A percentile compares a stretch with the other conserved stretches of the same genome.
These are phyloP conservation scores for Imbricaverruca yamaguchii DNA, from an alignment of 2,888 invertebrate genomes.

Conservation along the genomic window DNA sequence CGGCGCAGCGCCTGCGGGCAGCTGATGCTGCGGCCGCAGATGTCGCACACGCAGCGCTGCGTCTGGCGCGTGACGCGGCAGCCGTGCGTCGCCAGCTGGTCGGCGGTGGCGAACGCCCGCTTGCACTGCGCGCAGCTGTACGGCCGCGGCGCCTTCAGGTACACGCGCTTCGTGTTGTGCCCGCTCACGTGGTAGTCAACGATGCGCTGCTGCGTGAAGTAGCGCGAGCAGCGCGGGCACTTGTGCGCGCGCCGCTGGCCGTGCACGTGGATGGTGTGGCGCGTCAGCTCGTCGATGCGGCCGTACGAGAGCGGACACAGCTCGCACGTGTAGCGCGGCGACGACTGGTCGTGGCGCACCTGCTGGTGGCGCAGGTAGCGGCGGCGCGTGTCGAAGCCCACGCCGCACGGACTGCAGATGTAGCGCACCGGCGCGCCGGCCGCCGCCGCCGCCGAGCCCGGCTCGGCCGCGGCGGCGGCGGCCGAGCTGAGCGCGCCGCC, in stretches of 20 bases:
- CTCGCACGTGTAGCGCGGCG: not conserved
- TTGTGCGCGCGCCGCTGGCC: not conserved
- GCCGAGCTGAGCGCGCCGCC: not conserved
- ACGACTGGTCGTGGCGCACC: not conserved
- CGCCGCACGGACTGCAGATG: not conserved
- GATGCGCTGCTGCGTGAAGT: not conserved
- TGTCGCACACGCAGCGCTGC: not conserved
- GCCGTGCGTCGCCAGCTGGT: not conserved
- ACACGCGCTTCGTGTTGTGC: not conserved
- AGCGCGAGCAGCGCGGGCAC: not conserved
- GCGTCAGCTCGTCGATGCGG: not conserved
- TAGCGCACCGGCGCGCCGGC: not conserved
- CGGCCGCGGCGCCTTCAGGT: not conserved
- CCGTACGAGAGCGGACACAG: not conserved
- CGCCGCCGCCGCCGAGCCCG: not conserved
- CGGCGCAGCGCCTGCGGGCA: not conserved
- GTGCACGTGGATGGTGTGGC: not conserved
- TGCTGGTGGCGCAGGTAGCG: not conserved
- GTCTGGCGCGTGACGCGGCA: not conserved
- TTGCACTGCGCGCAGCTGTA: not conserved
- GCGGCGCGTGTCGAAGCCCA: not conserved
- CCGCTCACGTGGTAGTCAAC: not conserved
- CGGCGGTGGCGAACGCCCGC: not conserved
- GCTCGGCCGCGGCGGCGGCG: too few relatives aligned
- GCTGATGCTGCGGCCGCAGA: not conserved